phyloP scores from a whole-genome alignment of 2,113 vertebrate species.

The Perognathus longimembris region DNA sequence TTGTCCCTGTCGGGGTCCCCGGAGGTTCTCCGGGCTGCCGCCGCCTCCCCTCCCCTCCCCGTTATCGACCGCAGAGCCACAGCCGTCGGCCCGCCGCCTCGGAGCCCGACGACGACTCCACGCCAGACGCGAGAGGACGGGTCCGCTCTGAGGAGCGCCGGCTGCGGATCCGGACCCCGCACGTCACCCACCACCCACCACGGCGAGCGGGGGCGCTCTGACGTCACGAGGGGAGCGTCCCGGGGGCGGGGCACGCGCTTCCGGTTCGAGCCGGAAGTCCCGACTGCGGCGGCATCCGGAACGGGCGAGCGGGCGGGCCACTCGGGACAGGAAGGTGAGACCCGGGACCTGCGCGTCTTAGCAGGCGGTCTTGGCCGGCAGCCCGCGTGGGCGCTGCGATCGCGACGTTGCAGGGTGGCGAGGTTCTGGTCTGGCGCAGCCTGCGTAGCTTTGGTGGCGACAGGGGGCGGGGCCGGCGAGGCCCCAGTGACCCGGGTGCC shows the following conservation, averaged over 20 bases:
- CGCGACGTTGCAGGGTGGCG: not conserved
- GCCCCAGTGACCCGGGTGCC: not conserved
- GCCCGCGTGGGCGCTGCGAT: not conserved
- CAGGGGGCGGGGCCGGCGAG: conserved; percentile 70
- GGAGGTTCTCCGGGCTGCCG: too few species aligned
- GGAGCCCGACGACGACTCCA: not conserved
- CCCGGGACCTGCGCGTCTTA: not conserved
- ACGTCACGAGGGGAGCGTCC: not conserved
- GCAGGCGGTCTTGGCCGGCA: conserved; percentile 2
- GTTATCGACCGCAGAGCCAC: not conserved
- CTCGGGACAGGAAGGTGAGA: conserved; percentile 81
- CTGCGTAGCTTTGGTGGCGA: not conserved
- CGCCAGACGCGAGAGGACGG: not conserved
- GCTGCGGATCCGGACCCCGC: not conserved
- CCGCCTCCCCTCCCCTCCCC: not conserved
- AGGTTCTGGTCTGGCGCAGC: not conserved
- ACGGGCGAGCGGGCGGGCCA: conserved; percentile 72
- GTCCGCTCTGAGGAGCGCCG: not conserved
- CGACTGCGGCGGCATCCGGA: conserved; percentile 68
- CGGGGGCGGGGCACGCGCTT: conserved; percentile 24
- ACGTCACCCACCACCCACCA: too few species aligned
- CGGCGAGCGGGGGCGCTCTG: accelerated
- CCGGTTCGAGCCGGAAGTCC: conserved; percentile 74
- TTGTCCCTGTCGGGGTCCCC: not conserved
- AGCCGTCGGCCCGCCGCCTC: too few species aligned